Conservation (phyloP, 2,797 vertebrate genomes). For the Somateria mollissima region DNA sequence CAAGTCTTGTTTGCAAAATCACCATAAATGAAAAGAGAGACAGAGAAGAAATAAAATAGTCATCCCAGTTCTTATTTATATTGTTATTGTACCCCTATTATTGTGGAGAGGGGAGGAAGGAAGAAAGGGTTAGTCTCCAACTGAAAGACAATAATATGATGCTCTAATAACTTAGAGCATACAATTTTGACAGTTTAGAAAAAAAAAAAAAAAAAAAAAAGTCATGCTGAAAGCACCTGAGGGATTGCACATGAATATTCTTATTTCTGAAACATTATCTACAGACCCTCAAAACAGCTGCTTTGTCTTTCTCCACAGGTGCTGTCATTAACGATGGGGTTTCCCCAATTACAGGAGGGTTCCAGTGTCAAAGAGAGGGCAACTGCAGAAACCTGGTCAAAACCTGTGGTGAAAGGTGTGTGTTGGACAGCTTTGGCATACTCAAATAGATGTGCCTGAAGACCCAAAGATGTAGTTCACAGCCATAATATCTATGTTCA, state of each 20-base stretch:
- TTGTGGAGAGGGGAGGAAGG: fast-evolving
- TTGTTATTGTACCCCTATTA: background rate
- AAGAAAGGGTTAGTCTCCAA: background rate
- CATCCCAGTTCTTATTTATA: background rate
- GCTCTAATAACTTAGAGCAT: background rate
- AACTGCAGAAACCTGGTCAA: background rate
- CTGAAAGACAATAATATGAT: conserved; percentile 19
- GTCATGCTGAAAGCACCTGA: background rate
- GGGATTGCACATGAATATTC: background rate
- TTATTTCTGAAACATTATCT: background rate
- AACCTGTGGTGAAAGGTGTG: fast-evolving
- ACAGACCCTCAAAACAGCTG: background rate
- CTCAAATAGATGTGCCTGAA: background rate
- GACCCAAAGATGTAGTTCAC: background rate
- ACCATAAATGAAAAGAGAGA: background rate
- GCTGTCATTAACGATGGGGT: background rate
- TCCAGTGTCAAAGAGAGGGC: background rate
- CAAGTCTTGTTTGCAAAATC: background rate
- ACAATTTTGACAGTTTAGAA: background rate
- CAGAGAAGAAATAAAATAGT: background rate
- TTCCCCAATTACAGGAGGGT: background rate
- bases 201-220: background rate
- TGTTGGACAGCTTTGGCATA: background rate
- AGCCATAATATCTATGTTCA: fast-evolving
- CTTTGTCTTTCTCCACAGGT: background rate